phyloP scores from a whole-genome alignment of 2,888 invertebrate species.

The Ornithoptera priamus region DNA sequence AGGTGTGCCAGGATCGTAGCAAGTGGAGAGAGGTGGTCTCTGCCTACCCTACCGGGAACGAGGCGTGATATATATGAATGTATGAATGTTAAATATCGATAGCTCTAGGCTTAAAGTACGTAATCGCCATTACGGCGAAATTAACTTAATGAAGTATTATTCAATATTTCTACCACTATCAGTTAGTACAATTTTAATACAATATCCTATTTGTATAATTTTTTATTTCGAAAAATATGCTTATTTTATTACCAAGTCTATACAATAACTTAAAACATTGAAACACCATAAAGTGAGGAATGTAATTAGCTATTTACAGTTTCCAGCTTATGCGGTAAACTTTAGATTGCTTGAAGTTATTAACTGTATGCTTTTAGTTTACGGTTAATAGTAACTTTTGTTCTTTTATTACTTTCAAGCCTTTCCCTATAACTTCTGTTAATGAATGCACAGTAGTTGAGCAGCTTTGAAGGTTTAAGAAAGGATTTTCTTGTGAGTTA shows the following conservation, averaged over 20 bases:
- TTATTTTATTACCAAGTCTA: background rate
- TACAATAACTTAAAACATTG: background rate
- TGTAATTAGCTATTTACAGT: background rate
- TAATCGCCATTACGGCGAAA: too few relatives aligned
- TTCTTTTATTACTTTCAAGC: background rate
- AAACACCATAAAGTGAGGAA: background rate
- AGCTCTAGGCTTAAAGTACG: too few relatives aligned
- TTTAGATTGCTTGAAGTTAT: conserved; percentile 2
- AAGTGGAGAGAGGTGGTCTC: too few relatives aligned
- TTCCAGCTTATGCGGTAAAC: background rate
- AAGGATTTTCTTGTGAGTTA: too few relatives aligned
- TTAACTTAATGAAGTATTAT: too few relatives aligned
- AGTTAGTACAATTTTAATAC: too few relatives aligned
- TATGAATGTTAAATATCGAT: too few relatives aligned
- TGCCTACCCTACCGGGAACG: too few relatives aligned
- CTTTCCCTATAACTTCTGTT: background rate
- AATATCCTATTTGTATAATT: too few relatives aligned
- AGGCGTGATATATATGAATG: too few relatives aligned
- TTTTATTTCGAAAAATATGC: background rate
- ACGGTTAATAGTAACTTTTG: background rate
- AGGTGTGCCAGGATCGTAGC: too few relatives aligned
- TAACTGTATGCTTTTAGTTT: background rate
- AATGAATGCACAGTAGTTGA: background rate
- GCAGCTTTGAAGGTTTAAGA: background rate
- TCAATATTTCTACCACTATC: too few relatives aligned